Evolutionary conservation across 2,113 vertebrate genomes (phyloP).

Genomic region (Ceyx melanurus): DNA sequence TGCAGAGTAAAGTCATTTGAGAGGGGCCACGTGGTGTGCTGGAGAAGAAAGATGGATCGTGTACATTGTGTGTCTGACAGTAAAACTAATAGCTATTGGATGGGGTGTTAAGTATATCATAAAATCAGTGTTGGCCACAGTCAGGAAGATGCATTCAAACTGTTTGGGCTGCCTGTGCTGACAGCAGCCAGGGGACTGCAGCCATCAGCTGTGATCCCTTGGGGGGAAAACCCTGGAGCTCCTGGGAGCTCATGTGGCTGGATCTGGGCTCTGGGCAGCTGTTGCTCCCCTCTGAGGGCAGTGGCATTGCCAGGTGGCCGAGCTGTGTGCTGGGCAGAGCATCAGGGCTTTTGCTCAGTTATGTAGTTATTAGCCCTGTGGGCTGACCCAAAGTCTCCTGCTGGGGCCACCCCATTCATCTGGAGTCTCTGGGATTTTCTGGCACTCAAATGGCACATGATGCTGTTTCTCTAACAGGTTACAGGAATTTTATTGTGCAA

Average conservation of each 20-base stretch:
- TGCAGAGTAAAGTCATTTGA: constrained; percentile 38
- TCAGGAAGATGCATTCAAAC: not conserved
- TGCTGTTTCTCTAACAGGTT: not conserved
- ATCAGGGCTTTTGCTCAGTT: not conserved
- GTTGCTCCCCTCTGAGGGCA: not conserved
- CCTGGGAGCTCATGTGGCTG: not conserved
- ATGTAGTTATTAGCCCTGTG: not conserved
- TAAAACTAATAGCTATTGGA: constrained; percentile 64
- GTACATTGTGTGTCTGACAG: constrained; percentile 64
- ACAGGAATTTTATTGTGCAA: not conserved
- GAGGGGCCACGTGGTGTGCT: constrained; percentile 41
- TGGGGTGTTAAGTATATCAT: constrained; percentile 66
- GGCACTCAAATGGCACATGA: rapidly evolving
- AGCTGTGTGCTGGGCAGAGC: not conserved
- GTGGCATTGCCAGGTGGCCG: not conserved
- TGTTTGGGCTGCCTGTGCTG: not conserved
- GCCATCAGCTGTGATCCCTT: not conserved
- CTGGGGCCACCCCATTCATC: not conserved
- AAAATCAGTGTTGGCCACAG: constrained; percentile 52
- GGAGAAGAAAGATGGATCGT: constrained; percentile 63
- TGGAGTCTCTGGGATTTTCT: not conserved
- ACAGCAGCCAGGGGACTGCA: not conserved
- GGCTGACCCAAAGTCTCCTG: not conserved
- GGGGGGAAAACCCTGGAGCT: not conserved
- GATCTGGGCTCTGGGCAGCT: not conserved